phyloP scores from a whole-genome alignment of 2,113 vertebrate genomes.

The Misgurnus anguillicaudatus region DNA sequence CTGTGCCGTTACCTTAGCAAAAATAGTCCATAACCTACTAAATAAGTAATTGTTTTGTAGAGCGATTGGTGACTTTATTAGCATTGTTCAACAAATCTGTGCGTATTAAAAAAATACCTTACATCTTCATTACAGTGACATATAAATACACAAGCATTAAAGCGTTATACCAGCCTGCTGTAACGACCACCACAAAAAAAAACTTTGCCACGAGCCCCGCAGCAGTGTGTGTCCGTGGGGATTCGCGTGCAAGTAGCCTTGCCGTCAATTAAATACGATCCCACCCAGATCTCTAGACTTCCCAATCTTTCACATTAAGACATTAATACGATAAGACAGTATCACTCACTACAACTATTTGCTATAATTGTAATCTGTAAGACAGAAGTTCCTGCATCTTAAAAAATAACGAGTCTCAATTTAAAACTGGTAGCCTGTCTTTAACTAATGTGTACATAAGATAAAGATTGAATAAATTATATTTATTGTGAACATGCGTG shows the following conservation, averaged over 20 bases:
- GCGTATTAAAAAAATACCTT: slow-evolving; percentile 8
- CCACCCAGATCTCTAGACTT: slow-evolving; percentile 34
- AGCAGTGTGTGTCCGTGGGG: slow-evolving; percentile 66
- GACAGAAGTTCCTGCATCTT: background rate
- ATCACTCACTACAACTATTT: background rate
- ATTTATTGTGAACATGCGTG: no score
- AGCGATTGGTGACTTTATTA: no score
- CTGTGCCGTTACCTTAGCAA: no score
- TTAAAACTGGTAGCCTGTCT: no score
- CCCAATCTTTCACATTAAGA: background rate
- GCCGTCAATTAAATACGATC: slow-evolving; percentile 68
- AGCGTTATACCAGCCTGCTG: background rate
- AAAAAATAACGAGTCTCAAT: background rate
- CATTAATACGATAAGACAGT: background rate
- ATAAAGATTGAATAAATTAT: no score
- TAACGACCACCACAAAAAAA: slow-evolving; percentile 54
- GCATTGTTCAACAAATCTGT: background rate
- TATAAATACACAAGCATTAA: background rate
- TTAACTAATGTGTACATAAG: no score
- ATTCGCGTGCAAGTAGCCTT: slow-evolving; percentile 72
- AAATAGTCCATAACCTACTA: no score
- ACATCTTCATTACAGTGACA: background rate
- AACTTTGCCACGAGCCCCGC: slow-evolving; percentile 57
- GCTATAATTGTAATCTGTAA: background rate
- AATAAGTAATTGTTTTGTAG: no score